Evolutionary conservation across 2,113 vertebrate species (phyloP).

Genomic region (Pseudorasbora parva): DNA sequence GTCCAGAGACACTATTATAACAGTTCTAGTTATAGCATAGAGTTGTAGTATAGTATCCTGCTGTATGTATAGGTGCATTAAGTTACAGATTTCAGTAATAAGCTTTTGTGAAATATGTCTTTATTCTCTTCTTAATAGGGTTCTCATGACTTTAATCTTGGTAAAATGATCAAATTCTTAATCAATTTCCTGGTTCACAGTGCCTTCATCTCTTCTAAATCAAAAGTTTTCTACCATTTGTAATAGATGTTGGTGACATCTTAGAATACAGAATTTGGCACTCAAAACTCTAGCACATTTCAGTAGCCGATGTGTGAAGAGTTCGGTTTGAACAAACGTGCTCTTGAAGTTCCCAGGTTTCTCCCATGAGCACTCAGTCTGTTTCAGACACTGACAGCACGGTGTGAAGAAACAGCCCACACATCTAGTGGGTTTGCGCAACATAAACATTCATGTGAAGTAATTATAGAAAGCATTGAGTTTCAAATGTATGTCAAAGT

Average conservation of each 20-base stretch:
- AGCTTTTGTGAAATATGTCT: no score
- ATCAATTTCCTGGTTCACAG: no score
- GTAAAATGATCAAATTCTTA: no score
- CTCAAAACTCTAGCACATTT: neutral
- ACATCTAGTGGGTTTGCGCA: neutral
- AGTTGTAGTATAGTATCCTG: no score
- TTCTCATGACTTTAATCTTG: no score
- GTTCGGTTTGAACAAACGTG: neutral
- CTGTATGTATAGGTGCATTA: no score
- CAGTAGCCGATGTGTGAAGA: neutral
- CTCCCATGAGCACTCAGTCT: neutral
- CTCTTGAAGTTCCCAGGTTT: neutral
- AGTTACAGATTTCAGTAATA: no score
- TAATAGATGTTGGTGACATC: neutral
- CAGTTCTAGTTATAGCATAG: no score
- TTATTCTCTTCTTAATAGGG: no score
- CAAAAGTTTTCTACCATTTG: no score
- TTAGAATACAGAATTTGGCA: neutral
- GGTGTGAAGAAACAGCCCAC: constrained; percentile 18
- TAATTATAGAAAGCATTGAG: neutral
- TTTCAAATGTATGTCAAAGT: neutral
- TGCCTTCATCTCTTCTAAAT: no score
- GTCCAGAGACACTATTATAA: no score
- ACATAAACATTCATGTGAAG: neutral
- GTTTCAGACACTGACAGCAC: neutral